Conservation (phyloP, 2,797 vertebrate species). For the Cygnus olor region DNA sequence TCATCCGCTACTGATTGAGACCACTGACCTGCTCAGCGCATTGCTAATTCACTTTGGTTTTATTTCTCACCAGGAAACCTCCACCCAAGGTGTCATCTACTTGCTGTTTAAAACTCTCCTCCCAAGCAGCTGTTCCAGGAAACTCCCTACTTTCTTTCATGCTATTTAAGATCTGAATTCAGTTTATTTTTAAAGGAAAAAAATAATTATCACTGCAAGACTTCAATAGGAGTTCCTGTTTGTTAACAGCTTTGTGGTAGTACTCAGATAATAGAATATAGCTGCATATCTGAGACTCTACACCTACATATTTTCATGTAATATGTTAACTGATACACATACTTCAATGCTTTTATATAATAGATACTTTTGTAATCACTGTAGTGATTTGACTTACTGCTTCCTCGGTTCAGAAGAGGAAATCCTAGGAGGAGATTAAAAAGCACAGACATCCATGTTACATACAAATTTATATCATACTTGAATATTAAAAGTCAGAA, state of each 20-base stretch:
- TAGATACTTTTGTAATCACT: background rate
- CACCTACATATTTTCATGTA: conserved; percentile 49
- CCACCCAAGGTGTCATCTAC: background rate
- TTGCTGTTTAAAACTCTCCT: background rate
- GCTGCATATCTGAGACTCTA: conserved; percentile 9
- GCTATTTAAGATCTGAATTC: background rate
- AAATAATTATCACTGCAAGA: background rate
- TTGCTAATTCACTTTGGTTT: background rate
- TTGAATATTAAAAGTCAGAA: background rate
- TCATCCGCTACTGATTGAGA: background rate
- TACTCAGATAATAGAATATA: conserved; percentile 22
- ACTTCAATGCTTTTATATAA: conserved; percentile 1
- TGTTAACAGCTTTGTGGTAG: conserved; percentile 32
- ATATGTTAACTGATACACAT: background rate
- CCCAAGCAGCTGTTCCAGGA: background rate
- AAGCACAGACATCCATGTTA: background rate
- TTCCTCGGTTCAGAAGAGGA: conserved; percentile 17
- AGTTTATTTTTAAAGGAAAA: conserved; percentile 28
- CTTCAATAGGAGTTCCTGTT: background rate
- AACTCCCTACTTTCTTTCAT: background rate
- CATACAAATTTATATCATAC: background rate
- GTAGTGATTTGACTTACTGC: background rate
- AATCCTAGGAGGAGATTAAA: background rate
- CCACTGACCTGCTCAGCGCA: background rate
- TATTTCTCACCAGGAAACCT: background rate